Evolutionary conservation across 2,888 invertebrate genomes (phyloP).

Genomic region (Rotaria macrura): DNA sequence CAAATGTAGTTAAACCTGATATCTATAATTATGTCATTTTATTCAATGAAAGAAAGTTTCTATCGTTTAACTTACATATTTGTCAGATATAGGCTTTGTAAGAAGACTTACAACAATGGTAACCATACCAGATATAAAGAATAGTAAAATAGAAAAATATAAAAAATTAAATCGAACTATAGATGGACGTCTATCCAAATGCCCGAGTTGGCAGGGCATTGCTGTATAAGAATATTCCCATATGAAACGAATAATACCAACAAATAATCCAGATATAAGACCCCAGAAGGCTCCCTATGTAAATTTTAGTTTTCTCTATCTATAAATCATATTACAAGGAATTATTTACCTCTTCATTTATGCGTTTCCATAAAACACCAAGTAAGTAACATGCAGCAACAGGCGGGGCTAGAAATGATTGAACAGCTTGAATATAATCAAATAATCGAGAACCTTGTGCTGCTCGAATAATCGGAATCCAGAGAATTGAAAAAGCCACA

Average conservation of each 20-base stretch:
- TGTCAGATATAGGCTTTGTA: constrained; percentile 29
- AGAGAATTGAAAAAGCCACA: constrained; percentile 44
- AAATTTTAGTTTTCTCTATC: background rate
- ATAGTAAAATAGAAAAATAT: constrained; percentile 31
- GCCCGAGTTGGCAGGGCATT: constrained; percentile 45
- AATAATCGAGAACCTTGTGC: constrained; percentile 52
- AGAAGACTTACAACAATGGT: constrained; percentile 25
- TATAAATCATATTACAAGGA: background rate
- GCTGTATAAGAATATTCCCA: constrained; percentile 53
- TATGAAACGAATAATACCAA: constrained; percentile 52
- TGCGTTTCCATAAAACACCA: constrained; percentile 52
- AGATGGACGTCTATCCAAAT: constrained; percentile 31
- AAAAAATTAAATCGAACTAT: constrained; percentile 31
- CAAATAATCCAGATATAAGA: constrained; percentile 53
- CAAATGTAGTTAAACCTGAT: background rate
- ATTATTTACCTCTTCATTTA: constrained; percentile 51
- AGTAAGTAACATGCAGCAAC: constrained; percentile 54
- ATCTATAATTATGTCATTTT: background rate
- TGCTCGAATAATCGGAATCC: constrained; percentile 54
- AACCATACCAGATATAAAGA: constrained; percentile 22
- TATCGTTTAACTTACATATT: constrained; percentile 24
- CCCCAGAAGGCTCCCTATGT: constrained; percentile 56
- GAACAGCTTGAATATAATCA: constrained; percentile 54
- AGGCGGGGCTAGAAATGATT: constrained; percentile 54
- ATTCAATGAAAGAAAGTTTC: no score